Conservation (phyloP, 2,797 vertebrate genomes). For the Amazona finschi region DNA sequence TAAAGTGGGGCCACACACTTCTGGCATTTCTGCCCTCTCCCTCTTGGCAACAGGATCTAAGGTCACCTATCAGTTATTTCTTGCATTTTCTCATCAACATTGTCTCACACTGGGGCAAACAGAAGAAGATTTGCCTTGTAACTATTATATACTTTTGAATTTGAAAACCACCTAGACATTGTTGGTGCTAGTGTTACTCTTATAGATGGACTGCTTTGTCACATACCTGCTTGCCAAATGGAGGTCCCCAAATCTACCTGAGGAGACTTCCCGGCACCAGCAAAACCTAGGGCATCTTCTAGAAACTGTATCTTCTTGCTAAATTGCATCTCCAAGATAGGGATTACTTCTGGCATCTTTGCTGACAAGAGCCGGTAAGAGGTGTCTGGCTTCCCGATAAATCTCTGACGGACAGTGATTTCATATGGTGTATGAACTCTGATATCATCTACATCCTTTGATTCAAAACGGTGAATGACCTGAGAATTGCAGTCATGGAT, state of each 20-base stretch:
- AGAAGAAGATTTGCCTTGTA: not conserved
- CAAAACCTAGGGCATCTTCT: conserved; percentile 77
- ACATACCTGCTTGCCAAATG: conserved; percentile 81
- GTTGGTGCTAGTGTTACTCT: not conserved
- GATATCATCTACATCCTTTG: conserved; percentile 88
- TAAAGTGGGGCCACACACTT: not conserved
- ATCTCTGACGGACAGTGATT: conserved; percentile 86
- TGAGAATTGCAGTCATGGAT: conserved; percentile 77
- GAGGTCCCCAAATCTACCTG: conserved; percentile 67
- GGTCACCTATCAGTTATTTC: not conserved
- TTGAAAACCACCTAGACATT: not conserved
- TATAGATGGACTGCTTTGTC: not conserved
- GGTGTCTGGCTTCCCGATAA: conserved; percentile 89
- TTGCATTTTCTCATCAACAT: accelerated
- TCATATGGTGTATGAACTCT: conserved; percentile 87
- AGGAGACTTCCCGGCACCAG: conserved; percentile 66
- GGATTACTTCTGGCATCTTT: conserved; percentile 84
- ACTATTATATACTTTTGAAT: accelerated
- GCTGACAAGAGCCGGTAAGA: conserved; percentile 86
- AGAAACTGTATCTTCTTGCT: conserved; percentile 85
- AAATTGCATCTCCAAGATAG: conserved; percentile 86
- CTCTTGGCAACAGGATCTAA: not conserved
- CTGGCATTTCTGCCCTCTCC: not conserved
- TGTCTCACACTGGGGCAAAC: accelerated
- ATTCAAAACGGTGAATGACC: conserved; percentile 84